Evolutionary conservation across 2,113 vertebrate species (phyloP).

Genomic region (Rhabdomys dilectus): DNA sequence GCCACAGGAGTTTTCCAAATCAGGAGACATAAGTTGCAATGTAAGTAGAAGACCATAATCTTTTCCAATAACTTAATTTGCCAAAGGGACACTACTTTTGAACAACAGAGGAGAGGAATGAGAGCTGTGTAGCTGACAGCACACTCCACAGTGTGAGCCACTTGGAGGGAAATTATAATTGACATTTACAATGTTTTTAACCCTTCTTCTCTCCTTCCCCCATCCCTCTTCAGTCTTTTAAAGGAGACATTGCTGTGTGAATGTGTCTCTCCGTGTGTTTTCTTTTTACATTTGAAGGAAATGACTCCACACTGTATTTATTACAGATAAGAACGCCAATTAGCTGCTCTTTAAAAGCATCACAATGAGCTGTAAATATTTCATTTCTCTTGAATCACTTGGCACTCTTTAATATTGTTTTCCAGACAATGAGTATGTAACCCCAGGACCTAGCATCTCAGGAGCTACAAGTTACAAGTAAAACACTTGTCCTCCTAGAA

Average conservation of each 20-base stretch:
- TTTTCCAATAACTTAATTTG: conserved; percentile 65
- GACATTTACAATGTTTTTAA: conserved; percentile 12
- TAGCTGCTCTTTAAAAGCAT: conserved; percentile 48
- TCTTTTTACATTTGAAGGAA: conserved; percentile 52
- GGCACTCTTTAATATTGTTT: conserved; percentile 31
- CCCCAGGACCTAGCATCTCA: neutral
- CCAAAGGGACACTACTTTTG: neutral
- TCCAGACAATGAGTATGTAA: conserved; percentile 12
- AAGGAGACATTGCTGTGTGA: neutral
- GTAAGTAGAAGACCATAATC: conserved; percentile 50
- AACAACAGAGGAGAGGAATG: neutral
- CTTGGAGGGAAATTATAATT: neutral
- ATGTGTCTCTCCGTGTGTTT: neutral
- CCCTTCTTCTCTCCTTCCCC: neutral
- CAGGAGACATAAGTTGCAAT: conserved; percentile 24
- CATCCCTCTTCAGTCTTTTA: conserved; percentile 4
- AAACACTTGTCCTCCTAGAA: conserved; percentile 17
- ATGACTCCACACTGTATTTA: conserved; percentile 33
- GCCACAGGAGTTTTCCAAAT: neutral
- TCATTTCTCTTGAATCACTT: conserved; percentile 53
- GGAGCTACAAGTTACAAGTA: neutral
- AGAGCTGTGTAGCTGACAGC: neutral
- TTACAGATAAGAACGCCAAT: conserved; percentile 61
- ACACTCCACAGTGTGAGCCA: neutral
- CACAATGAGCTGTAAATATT: conserved; percentile 73